Conservation (phyloP, 2,797 vertebrate genomes). For the Cirrhinus mrigala region DNA sequence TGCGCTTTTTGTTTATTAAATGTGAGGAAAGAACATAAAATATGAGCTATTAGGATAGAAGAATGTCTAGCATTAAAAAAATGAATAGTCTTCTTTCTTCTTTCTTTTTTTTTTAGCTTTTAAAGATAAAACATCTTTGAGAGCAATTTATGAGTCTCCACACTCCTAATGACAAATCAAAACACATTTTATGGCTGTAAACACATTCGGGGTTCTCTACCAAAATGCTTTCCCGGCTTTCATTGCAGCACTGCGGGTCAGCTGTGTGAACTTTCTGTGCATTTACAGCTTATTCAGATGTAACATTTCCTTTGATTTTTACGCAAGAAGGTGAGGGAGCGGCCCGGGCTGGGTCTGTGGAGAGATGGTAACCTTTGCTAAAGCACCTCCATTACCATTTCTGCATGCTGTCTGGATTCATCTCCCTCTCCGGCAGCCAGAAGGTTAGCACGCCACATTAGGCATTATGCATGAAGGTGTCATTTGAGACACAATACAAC, state of each 20-base stretch:
- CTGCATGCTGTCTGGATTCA: conserved; percentile 55
- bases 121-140: conserved; percentile 32
- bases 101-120: conserved; percentile 6
- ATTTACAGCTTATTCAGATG: conserved; percentile 63
- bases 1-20: conserved; percentile 17
- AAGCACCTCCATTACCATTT: conserved; percentile 61
- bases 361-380: conserved; percentile 66
- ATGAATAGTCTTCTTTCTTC: neutral
- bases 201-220: conserved; percentile 34
- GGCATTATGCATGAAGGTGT: conserved; percentile 58
- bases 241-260: conserved; percentile 34
- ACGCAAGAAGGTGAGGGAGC: conserved; percentile 41
- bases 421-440: conserved; percentile 56
- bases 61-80: neutral
- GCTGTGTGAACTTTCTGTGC: conserved; percentile 51
- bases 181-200: conserved; percentile 43
- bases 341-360: conserved; percentile 44
- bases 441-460: conserved; percentile 61
- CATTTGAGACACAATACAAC: conserved; percentile 48
- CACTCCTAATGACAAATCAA: conserved; percentile 28
- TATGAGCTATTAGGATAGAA: neutral
- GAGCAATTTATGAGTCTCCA: conserved; percentile 8
- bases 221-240: conserved; percentile 20
- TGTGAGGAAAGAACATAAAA: neutral
- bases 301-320: conserved; percentile 61